Evolutionary conservation across 2,113 vertebrate species (phyloP), one percentile per base, ranked within the genome.

Genomic region (Columba livia): DNA sequence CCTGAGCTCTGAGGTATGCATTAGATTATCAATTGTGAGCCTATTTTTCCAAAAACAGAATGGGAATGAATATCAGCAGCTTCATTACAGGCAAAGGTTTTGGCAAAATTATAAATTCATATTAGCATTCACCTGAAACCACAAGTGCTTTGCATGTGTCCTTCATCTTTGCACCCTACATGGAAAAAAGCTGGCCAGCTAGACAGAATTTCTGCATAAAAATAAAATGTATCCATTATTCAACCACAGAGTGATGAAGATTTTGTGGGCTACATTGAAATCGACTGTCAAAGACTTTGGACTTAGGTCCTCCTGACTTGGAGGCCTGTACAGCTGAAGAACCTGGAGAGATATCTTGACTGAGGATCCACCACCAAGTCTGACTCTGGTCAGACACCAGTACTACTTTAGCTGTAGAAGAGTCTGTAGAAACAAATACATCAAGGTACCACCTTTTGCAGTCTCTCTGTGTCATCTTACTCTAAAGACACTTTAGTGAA

Each of bases 131-230:
- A 29, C 20, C n/a, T 38, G 51, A 81, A 88, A 56, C 8, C 42
- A 60, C 23, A 86, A 51, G 36, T 11, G 73, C 13, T 85, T 57
- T 3, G 7, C 31, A 29, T 0, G 0, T 38, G 9, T 42, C 77
- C 80, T 70, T 48, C 1, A 1, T 51, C 38, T 50, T 77, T 44
- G 40, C 23, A 53, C 1, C 5, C 29, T 25, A 4, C 7, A 6
- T 38, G 29, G 36, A 72, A 57, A 50, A 85, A 57, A 10, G 6
- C 32, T 21, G 58, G 21, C 6, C 58, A 82, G 18, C 10, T 47
- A 73, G 42, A 38, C 19, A 88, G 57, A 86, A 90, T 83, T 69
- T 12, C 31, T n/a, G 10, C 83, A 62, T 28, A 69, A 70, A 89
- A 73, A 8, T 24, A 60, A 67, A 79, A 61, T 42, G 12, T 62